Evolutionary conservation across 2,797 vertebrate genomes (phyloP), one percentile per base, ranked within the genome.

Genomic region (Gadopsis marmoratus): DNA sequence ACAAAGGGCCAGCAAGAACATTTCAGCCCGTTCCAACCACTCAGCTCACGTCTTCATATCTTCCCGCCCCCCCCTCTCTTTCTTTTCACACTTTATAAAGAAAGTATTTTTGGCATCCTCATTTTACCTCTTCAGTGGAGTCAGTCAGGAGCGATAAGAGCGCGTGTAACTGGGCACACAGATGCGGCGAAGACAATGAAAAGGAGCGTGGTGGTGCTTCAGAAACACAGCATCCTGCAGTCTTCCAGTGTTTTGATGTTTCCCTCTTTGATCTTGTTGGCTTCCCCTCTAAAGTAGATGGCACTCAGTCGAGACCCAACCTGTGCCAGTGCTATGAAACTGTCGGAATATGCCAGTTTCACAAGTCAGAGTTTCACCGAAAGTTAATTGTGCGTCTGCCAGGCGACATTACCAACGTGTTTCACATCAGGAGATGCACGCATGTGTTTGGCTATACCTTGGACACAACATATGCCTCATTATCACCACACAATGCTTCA

Each of bases 231-330:
- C 60, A 31, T 82, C 65, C 64, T 60, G 48, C 45, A 80, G 69
- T 78, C 76, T 81, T 84, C 71, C 50, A 71, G 55, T 17, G 53
- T 85, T 83, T 81, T 86, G 79, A 84, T 83, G 85, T 84, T 58
- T 61, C 31, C 64, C 55, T 83, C 83, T 89, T 89, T 89, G 86
- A 89, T 87, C 86, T 86, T 62, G 62, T 81, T 82, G 79, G 76
- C 77, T 83, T 81, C 74, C 81, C 78, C 59, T 81, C 76, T 85
- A 85, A 85, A 81, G 82, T 84, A 69, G 73, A 85, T 88, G 80
- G 82, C 82, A 59, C 70, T 68, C 60, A 74, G 67, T 74, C n/a
- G 41, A 82, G 50, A 63, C 63, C 63, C 48, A 62, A 82, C 85
- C 83, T 85, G 82, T 77, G 85, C 80, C 86, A 85, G 54, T 58